phyloP scores from a whole-genome alignment of 1,140 invertebrate species.

The Spodoptera litura region DNA sequence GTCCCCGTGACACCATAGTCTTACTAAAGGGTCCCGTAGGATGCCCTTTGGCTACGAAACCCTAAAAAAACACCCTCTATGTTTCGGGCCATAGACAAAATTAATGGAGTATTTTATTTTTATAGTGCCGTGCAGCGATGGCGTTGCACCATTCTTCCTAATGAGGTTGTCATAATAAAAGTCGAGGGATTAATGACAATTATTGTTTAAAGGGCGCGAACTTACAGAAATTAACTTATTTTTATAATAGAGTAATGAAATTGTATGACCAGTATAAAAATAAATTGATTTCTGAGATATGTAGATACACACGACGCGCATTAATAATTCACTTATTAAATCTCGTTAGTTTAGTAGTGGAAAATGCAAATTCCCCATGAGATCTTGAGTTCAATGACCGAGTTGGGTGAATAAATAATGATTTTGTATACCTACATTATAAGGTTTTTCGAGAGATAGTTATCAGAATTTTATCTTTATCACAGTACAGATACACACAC shows the following conservation, averaged over 20 bases:
- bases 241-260: background rate
- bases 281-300: background rate
- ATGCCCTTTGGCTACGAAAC: background rate
- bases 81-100: slow-evolving; percentile 43
- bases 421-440: too few relatives aligned
- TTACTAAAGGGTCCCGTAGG: too few relatives aligned
- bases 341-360: too few relatives aligned
- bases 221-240: background rate
- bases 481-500: too few relatives aligned
- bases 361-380: too few relatives aligned
- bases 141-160: background rate
- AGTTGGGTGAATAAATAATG: too few relatives aligned
- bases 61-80: slow-evolving; percentile 6
- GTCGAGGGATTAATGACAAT: background rate
- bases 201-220: background rate
- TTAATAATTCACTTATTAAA: too few relatives aligned
- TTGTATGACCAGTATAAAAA: background rate
- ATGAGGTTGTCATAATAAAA: slow-evolving; percentile 24
- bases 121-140: slow-evolving; percentile 32
- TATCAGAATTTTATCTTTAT: background rate
- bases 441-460: background rate
- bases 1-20: too few relatives aligned
- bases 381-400: too few relatives aligned
- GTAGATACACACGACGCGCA: too few relatives aligned
- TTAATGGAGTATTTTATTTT: slow-evolving; percentile 51